Evolutionary conservation across 2,113 vertebrate genomes (phyloP), one percentile per base, ranked within the genome.

Genomic region (Leucoraja erinaceus): DNA sequence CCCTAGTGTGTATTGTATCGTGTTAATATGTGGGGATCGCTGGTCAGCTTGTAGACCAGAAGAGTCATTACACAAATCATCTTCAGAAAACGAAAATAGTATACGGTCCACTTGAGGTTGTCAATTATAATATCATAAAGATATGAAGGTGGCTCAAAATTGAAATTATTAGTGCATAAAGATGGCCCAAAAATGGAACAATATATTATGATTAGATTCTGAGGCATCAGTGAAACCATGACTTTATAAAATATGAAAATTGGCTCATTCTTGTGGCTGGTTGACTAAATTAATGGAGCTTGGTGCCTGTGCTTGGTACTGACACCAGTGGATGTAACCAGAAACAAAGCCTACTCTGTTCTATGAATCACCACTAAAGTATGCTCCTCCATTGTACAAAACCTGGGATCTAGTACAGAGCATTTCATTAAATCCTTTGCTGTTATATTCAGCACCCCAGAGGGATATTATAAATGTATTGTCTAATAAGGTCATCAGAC

Each of bases 381-480:
- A 88, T 88, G 83, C 61, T 88, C 83, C 83, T 31, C 59, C 61
- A 61, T 88, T 86, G 59, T 61, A 88, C 83, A 88, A 88, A 88
- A 88, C 83, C 83, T 88, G 83, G 59, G 83, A 88, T 59, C 83
- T 88, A 28, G 83, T 88, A 88, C 83, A 88, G 83, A 88, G 28
- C 61, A n/a, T 88, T 88, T 88, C 59, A 63, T 88, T 88, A 88
- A 88, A 88, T 63, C 83, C 83, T 88, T 88, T 63, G 83, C 83
- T 31, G 83, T 88, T 88, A 88, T 88, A 88, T 88, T 88, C 83
- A 88, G 83, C 83, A 88, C 83, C 83, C 83, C 83, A 31, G 12
- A 31, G 83, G 83, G 83, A 88, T 88, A 88, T 86, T 88, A 88
- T n/a, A 88, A 88, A 88, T 88, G 59, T 88, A 88, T 88, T 88